Conservation (phyloP, 92 coral and sea anemone genomes). For the Umimayanthus kanabou region DNA sequence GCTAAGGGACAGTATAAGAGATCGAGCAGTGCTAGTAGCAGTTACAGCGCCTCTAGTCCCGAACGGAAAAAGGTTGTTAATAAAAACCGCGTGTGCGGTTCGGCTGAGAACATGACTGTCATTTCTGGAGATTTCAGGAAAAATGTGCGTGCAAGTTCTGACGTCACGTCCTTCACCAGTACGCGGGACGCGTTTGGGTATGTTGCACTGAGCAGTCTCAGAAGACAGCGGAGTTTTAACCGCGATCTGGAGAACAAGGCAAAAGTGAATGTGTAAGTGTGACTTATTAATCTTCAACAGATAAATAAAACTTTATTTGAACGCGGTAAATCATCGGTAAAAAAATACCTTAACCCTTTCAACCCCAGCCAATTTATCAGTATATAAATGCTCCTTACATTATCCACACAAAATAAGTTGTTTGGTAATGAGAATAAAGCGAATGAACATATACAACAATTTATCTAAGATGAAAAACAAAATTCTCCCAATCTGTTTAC, state of each 20-base stretch:
- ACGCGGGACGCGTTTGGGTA: slow-evolving; percentile 96
- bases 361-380: too few species aligned
- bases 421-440: too few species aligned
- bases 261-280: slow-evolving; percentile 47
- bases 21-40: slow-evolving; percentile 69
- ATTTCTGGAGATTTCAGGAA: slow-evolving; percentile 79
- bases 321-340: too few species aligned
- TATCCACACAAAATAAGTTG: too few species aligned
- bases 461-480: too few species aligned
- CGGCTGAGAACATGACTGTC: slow-evolving; percentile 67
- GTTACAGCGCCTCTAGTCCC: slow-evolving; percentile 41
- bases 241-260: slow-evolving; percentile 74
- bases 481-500: too few species aligned
- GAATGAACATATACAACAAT: too few species aligned
- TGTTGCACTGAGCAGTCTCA: slow-evolving; percentile 85
- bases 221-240: slow-evolving; percentile 85
- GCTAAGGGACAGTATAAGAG: slow-evolving; percentile 59
- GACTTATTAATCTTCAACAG: not conserved
- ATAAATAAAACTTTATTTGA: not conserved
- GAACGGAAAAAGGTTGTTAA: slow-evolving; percentile 65
- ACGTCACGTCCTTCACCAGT: slow-evolving; percentile 64
- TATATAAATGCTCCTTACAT: too few species aligned
- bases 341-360: too few species aligned
- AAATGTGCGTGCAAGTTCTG: slow-evolving; percentile 67
- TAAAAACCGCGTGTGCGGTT: slow-evolving; percentile 64